Conservation (phyloP, 2,113 vertebrate species). For the Mastomys coucha region DNA sequence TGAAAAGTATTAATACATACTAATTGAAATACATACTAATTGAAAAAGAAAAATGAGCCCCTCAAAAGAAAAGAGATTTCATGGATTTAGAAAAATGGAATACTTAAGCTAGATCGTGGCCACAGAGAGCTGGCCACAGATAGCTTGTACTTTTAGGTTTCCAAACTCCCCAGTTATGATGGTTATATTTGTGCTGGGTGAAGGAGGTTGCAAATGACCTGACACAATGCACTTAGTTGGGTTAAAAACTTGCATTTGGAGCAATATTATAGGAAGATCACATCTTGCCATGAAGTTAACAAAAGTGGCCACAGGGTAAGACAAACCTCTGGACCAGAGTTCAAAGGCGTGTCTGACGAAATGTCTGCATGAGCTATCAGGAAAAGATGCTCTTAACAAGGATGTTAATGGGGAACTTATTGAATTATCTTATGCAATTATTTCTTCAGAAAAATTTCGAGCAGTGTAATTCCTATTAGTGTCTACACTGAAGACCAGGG, state of each 20-base stretch:
- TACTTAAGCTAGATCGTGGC: background rate
- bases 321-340: background rate
- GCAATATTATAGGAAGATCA: background rate
- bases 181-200: background rate
- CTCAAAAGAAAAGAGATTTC: background rate
- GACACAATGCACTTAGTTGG: background rate
- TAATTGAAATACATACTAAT: background rate
- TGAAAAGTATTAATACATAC: too few species aligned
- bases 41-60: background rate
- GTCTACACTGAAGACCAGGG: background rate
- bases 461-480: background rate
- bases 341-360: background rate
- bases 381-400: background rate
- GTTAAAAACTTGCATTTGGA: background rate
- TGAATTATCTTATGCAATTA: background rate
- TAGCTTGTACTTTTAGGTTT: background rate
- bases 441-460: conserved; percentile 31
- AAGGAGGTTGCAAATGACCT: background rate
- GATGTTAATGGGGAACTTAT: background rate
- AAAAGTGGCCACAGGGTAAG: background rate
- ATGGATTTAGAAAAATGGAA: background rate
- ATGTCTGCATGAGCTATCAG: background rate
- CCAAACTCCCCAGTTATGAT: background rate
- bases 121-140: background rate
- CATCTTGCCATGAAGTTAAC: background rate